phyloP scores from a whole-genome alignment of 2,113 vertebrate genomes.

The Copsychus sechellarum region DNA sequence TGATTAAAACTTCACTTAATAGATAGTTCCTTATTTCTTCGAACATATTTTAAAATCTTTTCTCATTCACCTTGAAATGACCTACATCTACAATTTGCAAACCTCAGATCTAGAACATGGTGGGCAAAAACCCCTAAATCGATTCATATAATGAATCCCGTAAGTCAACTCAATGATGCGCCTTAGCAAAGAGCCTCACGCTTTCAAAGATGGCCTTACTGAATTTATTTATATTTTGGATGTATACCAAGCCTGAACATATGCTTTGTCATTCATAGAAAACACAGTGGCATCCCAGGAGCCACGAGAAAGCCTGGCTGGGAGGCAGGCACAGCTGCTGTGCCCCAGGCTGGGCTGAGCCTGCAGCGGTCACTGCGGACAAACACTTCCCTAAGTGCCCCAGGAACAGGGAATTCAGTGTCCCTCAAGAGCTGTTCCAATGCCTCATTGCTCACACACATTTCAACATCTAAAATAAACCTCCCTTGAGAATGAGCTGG shows the following conservation, averaged over 20 bases:
- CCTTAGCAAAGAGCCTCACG: neutral
- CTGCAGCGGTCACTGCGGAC: accelerated
- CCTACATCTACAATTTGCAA: neutral
- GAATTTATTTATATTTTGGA: neutral
- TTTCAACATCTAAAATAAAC: neutral
- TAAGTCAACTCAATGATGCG: neutral
- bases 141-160: neutral
- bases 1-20: neutral
- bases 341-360: neutral
- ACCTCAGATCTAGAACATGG: neutral
- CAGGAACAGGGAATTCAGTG: neutral
- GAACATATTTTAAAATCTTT: neutral
- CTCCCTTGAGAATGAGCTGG: neutral
- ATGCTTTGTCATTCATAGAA: accelerated
- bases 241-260: neutral
- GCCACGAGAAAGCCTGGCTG: neutral
- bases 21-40: neutral
- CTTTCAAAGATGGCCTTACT: neutral
- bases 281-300: neutral
- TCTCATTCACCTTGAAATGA: neutral
- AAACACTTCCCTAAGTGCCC: neutral
- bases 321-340: neutral
- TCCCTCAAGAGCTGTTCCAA: neutral
- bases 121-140: neutral
- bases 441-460: neutral